These are phyloP conservation scores for Pedetes capensis DNA, from an alignment of 2,113 vertebrate genomes.

Conservation along the genomic window DNA sequence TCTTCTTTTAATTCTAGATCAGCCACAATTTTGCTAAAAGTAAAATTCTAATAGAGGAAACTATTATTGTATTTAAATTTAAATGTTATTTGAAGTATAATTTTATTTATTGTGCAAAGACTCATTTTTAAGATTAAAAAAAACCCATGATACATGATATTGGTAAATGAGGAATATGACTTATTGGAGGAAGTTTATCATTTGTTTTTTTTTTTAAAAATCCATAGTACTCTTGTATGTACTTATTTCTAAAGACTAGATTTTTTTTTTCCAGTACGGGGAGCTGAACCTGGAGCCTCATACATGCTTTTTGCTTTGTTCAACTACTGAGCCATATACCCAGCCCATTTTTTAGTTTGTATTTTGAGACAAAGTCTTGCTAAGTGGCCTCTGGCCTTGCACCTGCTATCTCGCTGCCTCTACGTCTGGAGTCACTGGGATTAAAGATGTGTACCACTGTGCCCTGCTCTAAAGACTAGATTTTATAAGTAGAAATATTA, in stretches of 20 bases:
- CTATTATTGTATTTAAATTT: neutral
- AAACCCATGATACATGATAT: neutral
- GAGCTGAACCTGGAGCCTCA: too few species aligned
- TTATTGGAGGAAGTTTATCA: conserved; percentile 2
- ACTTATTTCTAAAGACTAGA: conserved; percentile 18
- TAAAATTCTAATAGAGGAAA: neutral
- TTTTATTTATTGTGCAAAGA: neutral
- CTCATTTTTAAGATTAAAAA: neutral
- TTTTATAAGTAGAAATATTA: neutral
- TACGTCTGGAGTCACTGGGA: too few species aligned
- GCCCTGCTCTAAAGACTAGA: conserved; percentile 18
- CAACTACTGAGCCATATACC: too few species aligned
- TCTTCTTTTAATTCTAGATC: neutral
- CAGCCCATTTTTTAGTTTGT: too few species aligned
- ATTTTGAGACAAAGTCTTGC: too few species aligned
- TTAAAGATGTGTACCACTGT: too few species aligned
- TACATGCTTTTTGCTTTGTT: too few species aligned
- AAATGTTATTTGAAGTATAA: neutral
- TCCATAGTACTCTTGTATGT: neutral
- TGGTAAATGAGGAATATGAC: neutral
- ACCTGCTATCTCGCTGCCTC: too few species aligned
- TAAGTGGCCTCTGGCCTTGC: too few species aligned
- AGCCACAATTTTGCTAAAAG: neutral
- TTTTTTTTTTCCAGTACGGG: too few species aligned
- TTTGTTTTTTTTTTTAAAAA: neutral